phyloP scores from a whole-genome alignment of 2,888 invertebrate species.

The Antitype chi region DNA sequence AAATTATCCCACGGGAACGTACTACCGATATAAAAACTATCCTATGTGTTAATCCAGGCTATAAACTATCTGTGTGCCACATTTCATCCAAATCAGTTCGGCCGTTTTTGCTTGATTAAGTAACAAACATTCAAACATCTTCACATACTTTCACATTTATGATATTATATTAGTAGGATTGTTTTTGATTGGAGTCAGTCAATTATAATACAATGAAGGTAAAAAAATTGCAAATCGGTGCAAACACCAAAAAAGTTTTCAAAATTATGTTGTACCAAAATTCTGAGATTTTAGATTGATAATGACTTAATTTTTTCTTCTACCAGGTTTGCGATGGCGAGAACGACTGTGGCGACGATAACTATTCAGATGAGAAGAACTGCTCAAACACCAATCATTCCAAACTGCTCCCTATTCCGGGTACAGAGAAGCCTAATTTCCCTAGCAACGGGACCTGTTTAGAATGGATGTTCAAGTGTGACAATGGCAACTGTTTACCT shows the following conservation, averaged over 20 bases:
- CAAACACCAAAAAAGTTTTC: neutral
- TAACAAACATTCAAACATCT: too few relatives aligned
- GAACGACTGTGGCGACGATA: slow-evolving; percentile 92
- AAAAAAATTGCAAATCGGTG: neutral
- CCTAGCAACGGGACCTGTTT: slow-evolving; percentile 89
- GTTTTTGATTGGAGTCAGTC: too few relatives aligned
- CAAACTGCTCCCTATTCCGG: slow-evolving; percentile 78
- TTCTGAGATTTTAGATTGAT: neutral
- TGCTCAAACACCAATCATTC: slow-evolving; percentile 87
- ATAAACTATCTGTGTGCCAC: too few relatives aligned
- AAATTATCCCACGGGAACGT: too few relatives aligned
- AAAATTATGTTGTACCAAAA: neutral
- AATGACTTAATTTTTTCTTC: neutral
- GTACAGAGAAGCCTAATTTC: slow-evolving; percentile 76
- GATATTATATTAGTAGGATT: too few relatives aligned
- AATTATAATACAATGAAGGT: neutral
- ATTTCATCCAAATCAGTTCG: too few relatives aligned
- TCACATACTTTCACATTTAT: too few relatives aligned
- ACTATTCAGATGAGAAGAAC: slow-evolving; percentile 93
- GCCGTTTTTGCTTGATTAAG: too few relatives aligned
- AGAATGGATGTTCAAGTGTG: slow-evolving; percentile 95
- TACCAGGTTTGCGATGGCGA: slow-evolving; percentile 92
- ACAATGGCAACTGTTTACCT: slow-evolving; percentile 93
- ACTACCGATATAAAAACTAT: too few relatives aligned
- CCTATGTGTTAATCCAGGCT: too few relatives aligned